These are phyloP conservation scores for Novumbra hubbsi DNA, from an alignment of 2,797 vertebrate species.

Conservation along the genomic window DNA sequence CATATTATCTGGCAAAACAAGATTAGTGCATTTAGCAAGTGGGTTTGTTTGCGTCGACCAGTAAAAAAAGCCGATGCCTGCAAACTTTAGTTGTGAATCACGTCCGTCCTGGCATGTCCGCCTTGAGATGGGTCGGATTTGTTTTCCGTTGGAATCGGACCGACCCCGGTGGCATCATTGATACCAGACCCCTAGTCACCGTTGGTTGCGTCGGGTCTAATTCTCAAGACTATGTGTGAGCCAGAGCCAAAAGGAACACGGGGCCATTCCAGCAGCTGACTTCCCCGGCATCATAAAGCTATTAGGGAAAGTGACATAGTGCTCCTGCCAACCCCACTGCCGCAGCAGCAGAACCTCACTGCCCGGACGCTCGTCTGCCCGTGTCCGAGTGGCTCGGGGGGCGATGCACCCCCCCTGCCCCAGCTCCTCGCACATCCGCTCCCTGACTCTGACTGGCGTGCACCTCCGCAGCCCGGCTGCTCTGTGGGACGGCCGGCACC, in stretches of 20 bases:
- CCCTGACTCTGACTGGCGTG: slow-evolving; percentile 58
- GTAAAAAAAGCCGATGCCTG: too few relatives aligned
- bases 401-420: slow-evolving; percentile 49
- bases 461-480: slow-evolving; percentile 62
- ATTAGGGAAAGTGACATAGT: slow-evolving; percentile 47
- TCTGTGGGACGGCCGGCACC: slow-evolving; percentile 40
- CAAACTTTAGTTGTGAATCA: too few relatives aligned
- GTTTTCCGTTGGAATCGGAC: too few relatives aligned
- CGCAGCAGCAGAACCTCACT: slow-evolving; percentile 52
- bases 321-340: slow-evolving; percentile 48
- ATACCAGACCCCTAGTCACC: too few relatives aligned
- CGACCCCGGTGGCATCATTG: too few relatives aligned
- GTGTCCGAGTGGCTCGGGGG: slow-evolving; percentile 59
- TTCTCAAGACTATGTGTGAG: too few relatives aligned
- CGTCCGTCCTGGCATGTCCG: too few relatives aligned
- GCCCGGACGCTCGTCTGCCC: slow-evolving; percentile 46
- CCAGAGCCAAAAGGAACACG: slow-evolving; percentile 31
- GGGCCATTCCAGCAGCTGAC: slow-evolving; percentile 18
- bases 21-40: too few relatives aligned
- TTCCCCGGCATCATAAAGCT: slow-evolving; percentile 34
- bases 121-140: too few relatives aligned
- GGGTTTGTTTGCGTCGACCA: too few relatives aligned
- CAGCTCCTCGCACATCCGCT: slow-evolving; percentile 60
- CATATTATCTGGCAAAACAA: too few relatives aligned
- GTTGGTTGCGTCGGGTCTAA: too few relatives aligned